phyloP scores from a whole-genome alignment of 2,113 vertebrate species.

The Myodes glareolus region DNA sequence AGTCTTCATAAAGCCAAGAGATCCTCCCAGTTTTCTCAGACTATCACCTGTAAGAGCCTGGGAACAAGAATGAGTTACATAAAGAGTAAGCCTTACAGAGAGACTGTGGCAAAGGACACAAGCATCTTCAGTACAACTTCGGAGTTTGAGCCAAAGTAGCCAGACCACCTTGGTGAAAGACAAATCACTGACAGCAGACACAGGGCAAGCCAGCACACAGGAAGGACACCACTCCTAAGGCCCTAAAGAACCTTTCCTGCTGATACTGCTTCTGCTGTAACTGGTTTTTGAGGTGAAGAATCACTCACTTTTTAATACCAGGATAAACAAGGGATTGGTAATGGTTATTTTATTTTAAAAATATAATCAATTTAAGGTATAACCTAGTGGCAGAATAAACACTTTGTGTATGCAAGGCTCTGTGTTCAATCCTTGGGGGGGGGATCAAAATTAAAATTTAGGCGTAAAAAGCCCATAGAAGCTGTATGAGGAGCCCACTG shows the following conservation, averaged over 20 bases:
- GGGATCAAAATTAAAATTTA: conserved; percentile 40
- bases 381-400: neutral
- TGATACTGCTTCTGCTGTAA: conserved; percentile 36
- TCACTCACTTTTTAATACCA: conserved; percentile 21
- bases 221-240: neutral
- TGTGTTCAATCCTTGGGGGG: neutral
- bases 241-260: conserved; percentile 9
- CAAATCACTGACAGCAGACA: neutral
- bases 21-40: conserved; percentile 19
- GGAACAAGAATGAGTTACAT: conserved; percentile 11
- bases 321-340: conserved; percentile 23
- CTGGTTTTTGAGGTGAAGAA: neutral
- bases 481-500: neutral
- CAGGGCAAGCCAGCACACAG: no score
- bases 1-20: conserved; percentile 13
- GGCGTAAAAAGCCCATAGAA: neutral
- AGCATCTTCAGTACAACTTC: conserved; percentile 3
- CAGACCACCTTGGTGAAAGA: neutral
- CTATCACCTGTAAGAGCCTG: conserved; percentile 21
- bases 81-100: conserved; percentile 34
- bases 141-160: neutral
- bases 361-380: conserved; percentile 12
- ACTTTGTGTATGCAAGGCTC: neutral
- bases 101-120: neutral
- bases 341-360: conserved; percentile 45